Base-by-base conservation (phyloP, 2,113 vertebrate species). In the Hippocampus barbouri region DNA sequence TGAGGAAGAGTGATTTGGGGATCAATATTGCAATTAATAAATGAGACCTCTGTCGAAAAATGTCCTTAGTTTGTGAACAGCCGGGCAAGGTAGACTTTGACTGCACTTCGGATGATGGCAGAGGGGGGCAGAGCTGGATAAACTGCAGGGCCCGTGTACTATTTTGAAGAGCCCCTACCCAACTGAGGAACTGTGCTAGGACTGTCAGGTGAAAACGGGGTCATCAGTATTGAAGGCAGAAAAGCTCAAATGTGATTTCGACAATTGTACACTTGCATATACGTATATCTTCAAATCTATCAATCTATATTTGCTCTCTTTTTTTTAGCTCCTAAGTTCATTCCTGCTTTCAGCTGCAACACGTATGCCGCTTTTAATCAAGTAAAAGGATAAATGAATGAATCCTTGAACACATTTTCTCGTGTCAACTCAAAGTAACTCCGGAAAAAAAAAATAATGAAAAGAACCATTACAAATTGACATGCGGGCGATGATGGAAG, bases 401-500 rank as follows among this genome's bases (percentile, higher is more conserved):
- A 57, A 74, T 27, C 49, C 2, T 21, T 65, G 23, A 16, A 6
- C 43, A 45, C 15, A 15, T 27, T 25, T 77, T 66, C 16, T 56
- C 18, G 30, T 38, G 66, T 71, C 41, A 70, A 64, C 69, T 80
- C 34, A 74, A 68, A 63, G 30, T 34, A 38, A 64, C 45, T 49
- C 0, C 0, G 14, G 14, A 3, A 1, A 45, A 14, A 45, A 12
- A 6, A 41, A 41, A 40, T 51, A 76, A 12, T 25, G 51, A 56
- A 72, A 74, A 66, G 20, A 16, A 15, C 5, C 27, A 25, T 25
- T 15, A 9, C 68, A 54, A 53, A 49, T 20, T 72, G 70, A 80
- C 59, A 72, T 57, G 56, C 72, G 43, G 15, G 30, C 51, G 68
- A 78, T 61, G 47, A 67, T 20, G 34, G 41, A 76, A 51, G 69